Percentiles rank a stretch among this genome's conserved stretches.
These are phyloP conservation scores for Brachyhypopomus gauderio DNA, from an alignment of 2,113 vertebrate genomes.

Conservation along the genomic window DNA sequence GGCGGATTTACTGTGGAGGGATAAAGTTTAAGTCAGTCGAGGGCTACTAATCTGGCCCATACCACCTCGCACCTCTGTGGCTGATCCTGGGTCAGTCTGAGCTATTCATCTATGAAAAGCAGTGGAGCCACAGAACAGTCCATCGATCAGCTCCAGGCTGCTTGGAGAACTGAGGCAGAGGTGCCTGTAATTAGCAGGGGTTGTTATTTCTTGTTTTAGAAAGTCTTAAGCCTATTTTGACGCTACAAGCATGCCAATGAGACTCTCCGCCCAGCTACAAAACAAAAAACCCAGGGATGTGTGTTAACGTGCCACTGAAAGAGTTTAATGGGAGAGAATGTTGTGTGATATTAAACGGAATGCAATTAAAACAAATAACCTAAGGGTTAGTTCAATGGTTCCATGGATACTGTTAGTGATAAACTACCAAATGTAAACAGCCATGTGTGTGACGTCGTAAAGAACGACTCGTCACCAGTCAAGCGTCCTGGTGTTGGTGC, in stretches of 20 bases:
- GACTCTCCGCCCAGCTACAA: conserved; percentile 32
- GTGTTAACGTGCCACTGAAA: neutral
- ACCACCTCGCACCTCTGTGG: conserved; percentile 49
- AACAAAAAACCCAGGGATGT: neutral
- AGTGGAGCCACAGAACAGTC: conserved; percentile 45
- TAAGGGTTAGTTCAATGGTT: neutral
- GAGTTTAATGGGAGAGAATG: neutral
- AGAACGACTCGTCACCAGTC: too few relatives aligned
- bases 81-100: conserved; percentile 59
- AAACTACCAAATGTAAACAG: neutral
- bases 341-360: neutral
- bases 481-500: too few relatives aligned
- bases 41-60: conserved; percentile 62
- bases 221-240: conserved; percentile 60
- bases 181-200: conserved; percentile 46
- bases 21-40: conserved; percentile 58
- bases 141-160: conserved; percentile 53
- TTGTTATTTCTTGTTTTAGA: conserved; percentile 53
- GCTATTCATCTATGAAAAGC: conserved; percentile 62
- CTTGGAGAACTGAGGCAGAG: conserved; percentile 46
- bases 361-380: neutral
- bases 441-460: too few relatives aligned
- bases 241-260: conserved; percentile 36
- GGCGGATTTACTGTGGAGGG: conserved; percentile 59
- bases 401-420: neutral